Evolutionary conservation across 2,113 vertebrate species (phyloP), one percentile per base, ranked within the genome.

Genomic region (Chaetodon auriga): DNA sequence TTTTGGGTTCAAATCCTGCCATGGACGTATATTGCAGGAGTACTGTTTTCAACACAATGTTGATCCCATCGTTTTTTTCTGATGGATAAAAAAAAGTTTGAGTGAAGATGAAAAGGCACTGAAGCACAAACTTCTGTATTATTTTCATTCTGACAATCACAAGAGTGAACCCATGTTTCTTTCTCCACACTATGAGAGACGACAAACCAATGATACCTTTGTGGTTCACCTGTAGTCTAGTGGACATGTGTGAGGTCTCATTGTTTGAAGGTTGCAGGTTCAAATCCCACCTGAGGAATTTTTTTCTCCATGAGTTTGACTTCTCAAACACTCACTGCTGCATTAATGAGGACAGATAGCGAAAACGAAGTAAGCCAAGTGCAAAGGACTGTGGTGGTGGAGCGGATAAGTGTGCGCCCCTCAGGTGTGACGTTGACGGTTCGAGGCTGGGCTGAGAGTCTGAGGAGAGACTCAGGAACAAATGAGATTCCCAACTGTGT

Each of bases 231-330:
- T 9, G 13, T 41, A 3, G 11, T 35, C 3, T 18, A 4, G 15
- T 7, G 30, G 48, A n/a, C 36, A 10, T 0, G 2, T 41, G 30
- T 0, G 7, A 1, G 3, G 9, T 5, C 6, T 2, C 4, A 1
- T 7, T 1, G 0, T 16, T 15, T 0, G 3, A 36, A 36, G 48
- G 19, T 53, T 53, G 1, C 6, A 7, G 66, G 46, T 53, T 38
- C 48, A 51, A 51, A n/a, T 14, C 66, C 30, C 36, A 2, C 48
- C 9, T 68, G 2, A 3, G 4, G 30, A 1, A 30, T 30, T 30
- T 30, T 30, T 30, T 30, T 30, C 1, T 30, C 30, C 30, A 0
- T 41, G 30, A n/a, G 18, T 43, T 41, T 41, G 18, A 3, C 5
- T 2, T 41, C 19, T 3, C n/a, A 3, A 21, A 43, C 14, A 11